phyloP scores from a whole-genome alignment of 1,140 invertebrate species.

The Plodia interpunctella region DNA sequence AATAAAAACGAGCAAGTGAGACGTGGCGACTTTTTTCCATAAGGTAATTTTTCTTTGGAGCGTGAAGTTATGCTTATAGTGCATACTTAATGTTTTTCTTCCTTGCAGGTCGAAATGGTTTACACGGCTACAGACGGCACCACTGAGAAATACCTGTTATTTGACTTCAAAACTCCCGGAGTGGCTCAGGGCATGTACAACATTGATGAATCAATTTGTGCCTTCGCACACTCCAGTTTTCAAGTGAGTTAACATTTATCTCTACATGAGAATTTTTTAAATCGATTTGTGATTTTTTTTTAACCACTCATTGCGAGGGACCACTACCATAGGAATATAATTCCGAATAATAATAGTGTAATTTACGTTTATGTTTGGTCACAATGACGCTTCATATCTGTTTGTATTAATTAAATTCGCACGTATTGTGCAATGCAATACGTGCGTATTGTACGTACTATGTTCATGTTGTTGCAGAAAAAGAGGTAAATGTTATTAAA shows the following conservation, averaged over 20 bases:
- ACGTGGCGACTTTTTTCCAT: too few relatives aligned
- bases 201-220: constrained; percentile 89
- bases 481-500: not conserved
- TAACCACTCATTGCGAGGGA: too few relatives aligned
- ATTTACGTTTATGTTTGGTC: constrained; percentile 8
- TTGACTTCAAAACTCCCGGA: constrained; percentile 86
- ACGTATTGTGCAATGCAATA: too few relatives aligned
- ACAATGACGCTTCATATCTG: not conserved
- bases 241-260: constrained; percentile 78
- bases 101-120: constrained; percentile 80
- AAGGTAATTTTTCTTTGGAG: too few relatives aligned
- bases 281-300: too few relatives aligned
- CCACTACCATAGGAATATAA: too few relatives aligned
- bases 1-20: too few relatives aligned
- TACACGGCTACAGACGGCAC: constrained; percentile 80
- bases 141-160: constrained; percentile 79
- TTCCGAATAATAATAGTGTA: not conserved
- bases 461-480: too few relatives aligned
- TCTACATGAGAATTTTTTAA: too few relatives aligned
- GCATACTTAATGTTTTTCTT: not conserved
- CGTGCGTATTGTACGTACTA: too few relatives aligned
- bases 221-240: constrained; percentile 92
- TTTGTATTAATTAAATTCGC: too few relatives aligned
- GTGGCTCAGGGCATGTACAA: constrained; percentile 94
- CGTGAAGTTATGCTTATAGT: too few relatives aligned